Evolutionary conservation across 2,113 vertebrate genomes (phyloP).

Genomic region (Sminthopsis crassicaudata): DNA sequence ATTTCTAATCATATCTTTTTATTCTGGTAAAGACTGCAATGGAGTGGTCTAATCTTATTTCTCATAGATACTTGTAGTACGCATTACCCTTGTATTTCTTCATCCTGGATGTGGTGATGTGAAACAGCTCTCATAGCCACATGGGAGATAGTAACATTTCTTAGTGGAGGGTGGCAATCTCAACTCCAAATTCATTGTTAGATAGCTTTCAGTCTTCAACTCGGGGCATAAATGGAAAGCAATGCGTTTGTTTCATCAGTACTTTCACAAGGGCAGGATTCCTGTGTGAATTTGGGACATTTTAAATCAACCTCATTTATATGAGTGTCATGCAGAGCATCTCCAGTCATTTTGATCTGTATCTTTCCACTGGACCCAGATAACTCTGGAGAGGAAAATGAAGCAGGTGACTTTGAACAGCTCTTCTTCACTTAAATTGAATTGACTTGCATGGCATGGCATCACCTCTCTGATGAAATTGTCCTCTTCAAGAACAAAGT

Average conservation of each 20-base stretch:
- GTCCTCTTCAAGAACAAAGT: no score
- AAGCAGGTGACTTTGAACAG: no score
- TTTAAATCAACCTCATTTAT: background rate
- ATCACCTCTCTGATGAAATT: no score
- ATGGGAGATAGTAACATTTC: background rate
- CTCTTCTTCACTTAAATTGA: no score
- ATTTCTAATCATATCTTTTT: background rate
- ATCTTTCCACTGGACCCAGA: no score
- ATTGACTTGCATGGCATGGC: no score
- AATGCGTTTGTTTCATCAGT: background rate
- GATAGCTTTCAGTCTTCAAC: background rate
- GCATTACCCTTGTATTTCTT: background rate
- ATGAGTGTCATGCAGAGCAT: no score
- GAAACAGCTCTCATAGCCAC: background rate
- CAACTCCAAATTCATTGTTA: background rate
- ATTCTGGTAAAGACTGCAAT: background rate
- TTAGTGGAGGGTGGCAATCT: background rate
- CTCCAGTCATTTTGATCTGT: no score
- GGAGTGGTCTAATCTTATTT: background rate
- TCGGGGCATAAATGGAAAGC: background rate
- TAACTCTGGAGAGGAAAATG: no score
- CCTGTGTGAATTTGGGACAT: background rate
- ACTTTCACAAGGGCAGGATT: background rate
- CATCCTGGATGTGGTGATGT: background rate
- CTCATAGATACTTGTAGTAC: background rate